phyloP scores from a whole-genome alignment of 1,140 invertebrate species.

The Amphibalanus amphitrite region DNA sequence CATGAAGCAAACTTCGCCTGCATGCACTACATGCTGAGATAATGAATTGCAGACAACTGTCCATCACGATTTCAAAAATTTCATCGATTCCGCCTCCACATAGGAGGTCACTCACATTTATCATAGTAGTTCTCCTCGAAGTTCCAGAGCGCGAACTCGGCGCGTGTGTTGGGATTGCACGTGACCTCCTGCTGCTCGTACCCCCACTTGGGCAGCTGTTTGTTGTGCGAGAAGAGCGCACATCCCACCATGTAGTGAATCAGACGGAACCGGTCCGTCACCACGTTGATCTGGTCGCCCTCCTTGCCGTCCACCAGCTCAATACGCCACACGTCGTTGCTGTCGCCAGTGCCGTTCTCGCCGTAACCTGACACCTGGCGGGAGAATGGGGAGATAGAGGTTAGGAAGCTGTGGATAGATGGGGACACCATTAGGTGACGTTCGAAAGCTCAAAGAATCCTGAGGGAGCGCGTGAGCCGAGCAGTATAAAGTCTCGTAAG shows the following conservation, averaged over 20 bases:
- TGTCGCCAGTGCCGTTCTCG: slow-evolving; percentile 79
- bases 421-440: no score
- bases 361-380: slow-evolving; percentile 18
- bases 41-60: no score
- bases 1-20: no score
- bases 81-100: no score
- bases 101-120: slow-evolving; percentile 40
- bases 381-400: no score
- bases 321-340: slow-evolving; percentile 87
- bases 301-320: slow-evolving; percentile 49
- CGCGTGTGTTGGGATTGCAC: slow-evolving; percentile 77
- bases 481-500: no score
- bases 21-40: no score
- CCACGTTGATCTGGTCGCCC: slow-evolving; percentile 48
- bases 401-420: no score
- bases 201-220: slow-evolving; percentile 79
- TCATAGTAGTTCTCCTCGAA: slow-evolving; percentile 76
- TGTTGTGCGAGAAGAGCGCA: slow-evolving; percentile 50
- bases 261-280: slow-evolving; percentile 61
- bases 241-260: slow-evolving; percentile 83
- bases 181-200: slow-evolving; percentile 74
- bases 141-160: slow-evolving; percentile 78
- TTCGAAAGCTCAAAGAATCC: no score
- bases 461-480: no score
- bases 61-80: no score